phyloP scores from a whole-genome alignment of 2,797 vertebrate species.

The Chiloscyllium punctatum region DNA sequence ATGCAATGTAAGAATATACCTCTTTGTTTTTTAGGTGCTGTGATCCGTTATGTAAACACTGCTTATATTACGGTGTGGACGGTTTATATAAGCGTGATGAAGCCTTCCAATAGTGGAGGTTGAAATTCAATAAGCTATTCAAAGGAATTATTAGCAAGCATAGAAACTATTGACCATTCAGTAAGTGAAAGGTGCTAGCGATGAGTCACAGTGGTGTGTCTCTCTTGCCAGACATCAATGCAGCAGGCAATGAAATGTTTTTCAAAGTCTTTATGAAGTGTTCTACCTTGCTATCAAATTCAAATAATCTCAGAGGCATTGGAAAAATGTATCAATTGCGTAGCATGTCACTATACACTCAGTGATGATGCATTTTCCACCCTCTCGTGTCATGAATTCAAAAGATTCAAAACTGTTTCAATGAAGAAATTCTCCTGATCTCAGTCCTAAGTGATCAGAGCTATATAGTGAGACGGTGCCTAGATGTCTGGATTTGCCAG shows the following conservation, averaged over 20 bases:
- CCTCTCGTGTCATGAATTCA: too few species aligned
- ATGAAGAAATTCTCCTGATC: too few species aligned
- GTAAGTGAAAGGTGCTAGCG: not conserved
- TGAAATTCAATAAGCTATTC: not conserved
- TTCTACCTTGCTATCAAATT: not conserved
- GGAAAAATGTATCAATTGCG: not conserved
- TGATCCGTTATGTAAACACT: slow-evolving; percentile 20
- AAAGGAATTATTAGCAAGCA: slow-evolving; percentile 6
- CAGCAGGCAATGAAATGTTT: not conserved
- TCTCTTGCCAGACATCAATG: not conserved
- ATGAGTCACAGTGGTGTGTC: not conserved
- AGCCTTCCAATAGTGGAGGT: not conserved
- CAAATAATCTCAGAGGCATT: not conserved
- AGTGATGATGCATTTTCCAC: too few species aligned
- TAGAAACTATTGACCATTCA: not conserved
- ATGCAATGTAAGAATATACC: slow-evolving; percentile 28
- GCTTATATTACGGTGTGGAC: not conserved
- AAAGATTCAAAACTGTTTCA: too few species aligned
- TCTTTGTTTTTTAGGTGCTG: slow-evolving; percentile 4
- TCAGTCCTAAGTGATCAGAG: too few species aligned
- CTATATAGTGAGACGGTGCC: too few species aligned
- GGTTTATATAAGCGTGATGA: not conserved
- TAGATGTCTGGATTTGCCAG: too few species aligned
- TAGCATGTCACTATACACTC: not conserved
- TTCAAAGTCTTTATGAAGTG: not conserved